These are phyloP conservation scores for Daboia siamensis DNA, from an alignment of 2,113 vertebrate genomes.

Conservation along the genomic window DNA sequence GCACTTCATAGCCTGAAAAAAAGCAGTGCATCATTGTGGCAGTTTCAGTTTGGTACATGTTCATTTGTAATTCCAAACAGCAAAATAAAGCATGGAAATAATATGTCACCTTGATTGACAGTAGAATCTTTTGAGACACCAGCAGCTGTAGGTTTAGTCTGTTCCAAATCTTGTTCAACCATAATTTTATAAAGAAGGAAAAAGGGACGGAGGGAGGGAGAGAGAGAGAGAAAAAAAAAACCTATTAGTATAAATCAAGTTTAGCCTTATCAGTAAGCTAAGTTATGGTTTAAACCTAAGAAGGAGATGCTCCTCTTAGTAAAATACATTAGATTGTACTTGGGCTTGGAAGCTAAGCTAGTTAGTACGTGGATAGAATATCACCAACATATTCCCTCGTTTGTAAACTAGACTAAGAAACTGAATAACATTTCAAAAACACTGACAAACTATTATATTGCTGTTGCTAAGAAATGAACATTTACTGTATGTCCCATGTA, in stretches of 20 bases:
- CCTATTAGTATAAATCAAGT: no score
- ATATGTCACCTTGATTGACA: conserved; percentile 45
- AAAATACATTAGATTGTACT: background rate
- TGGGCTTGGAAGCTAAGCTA: no score
- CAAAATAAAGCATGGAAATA: background rate
- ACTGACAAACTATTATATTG: no score
- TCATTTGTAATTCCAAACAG: background rate
- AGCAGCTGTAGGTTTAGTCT: conserved; percentile 21
- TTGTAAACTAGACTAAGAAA: no score
- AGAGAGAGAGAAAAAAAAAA: no score
- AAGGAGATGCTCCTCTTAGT: background rate
- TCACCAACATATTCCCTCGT: no score
- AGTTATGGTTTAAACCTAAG: background rate
- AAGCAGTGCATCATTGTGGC: background rate
- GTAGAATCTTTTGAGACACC: conserved; percentile 33
- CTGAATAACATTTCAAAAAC: no score
- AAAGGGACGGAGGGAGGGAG: background rate
- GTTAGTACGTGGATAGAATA: no score
- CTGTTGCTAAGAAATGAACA: no score
- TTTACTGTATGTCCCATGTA: no score
- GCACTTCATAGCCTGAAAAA: background rate
- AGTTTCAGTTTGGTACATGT: conserved; percentile 9
- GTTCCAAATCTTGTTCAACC: conserved; percentile 46
- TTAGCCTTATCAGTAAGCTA: no score
- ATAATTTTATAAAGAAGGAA: conserved; percentile 30